These are phyloP conservation scores for Spodoptera littoralis DNA, from an alignment of 2,888 invertebrate genomes.

Conservation along the genomic window DNA sequence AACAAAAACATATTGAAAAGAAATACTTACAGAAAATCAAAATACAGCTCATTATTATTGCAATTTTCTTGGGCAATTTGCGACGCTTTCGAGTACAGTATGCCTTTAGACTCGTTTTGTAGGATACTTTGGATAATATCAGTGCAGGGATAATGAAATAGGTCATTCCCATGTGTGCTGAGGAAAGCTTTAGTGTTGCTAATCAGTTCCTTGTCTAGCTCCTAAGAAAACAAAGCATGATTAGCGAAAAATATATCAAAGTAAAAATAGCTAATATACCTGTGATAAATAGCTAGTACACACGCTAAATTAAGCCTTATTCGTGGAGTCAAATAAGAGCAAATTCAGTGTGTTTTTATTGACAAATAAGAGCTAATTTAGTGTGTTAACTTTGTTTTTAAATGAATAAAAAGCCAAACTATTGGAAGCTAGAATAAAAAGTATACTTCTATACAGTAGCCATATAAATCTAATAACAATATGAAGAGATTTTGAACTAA, in stretches of 20 bases:
- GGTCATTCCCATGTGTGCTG: slow-evolving; percentile 89
- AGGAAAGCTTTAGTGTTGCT: slow-evolving; percentile 89
- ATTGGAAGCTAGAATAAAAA: too few species aligned
- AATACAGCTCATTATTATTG: slow-evolving; percentile 87
- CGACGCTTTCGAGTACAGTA: slow-evolving; percentile 88
- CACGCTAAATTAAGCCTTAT: not conserved
- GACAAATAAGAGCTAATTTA: too few species aligned
- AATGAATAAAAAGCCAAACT: too few species aligned
- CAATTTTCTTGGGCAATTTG: slow-evolving; percentile 83
- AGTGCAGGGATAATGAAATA: slow-evolving; percentile 89
- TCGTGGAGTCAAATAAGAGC: too few species aligned
- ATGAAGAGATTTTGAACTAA: too few species aligned
- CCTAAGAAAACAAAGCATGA: slow-evolving; percentile 66
- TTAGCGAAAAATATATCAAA: slow-evolving; percentile 28
- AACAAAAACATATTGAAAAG: slow-evolving; percentile 1
- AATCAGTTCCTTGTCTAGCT: slow-evolving; percentile 81
- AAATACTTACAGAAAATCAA: slow-evolving; percentile 85
- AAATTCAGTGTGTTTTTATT: too few species aligned
- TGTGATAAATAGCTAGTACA: not conserved
- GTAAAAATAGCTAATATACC: not conserved
- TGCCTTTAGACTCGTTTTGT: slow-evolving; percentile 89
- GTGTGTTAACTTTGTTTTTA: too few species aligned
- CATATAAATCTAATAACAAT: too few species aligned
- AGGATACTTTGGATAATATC: slow-evolving; percentile 92
- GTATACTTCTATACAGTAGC: too few species aligned